Conservation (phyloP, 2,797 vertebrate genomes). For the Liparis tanakae region DNA sequence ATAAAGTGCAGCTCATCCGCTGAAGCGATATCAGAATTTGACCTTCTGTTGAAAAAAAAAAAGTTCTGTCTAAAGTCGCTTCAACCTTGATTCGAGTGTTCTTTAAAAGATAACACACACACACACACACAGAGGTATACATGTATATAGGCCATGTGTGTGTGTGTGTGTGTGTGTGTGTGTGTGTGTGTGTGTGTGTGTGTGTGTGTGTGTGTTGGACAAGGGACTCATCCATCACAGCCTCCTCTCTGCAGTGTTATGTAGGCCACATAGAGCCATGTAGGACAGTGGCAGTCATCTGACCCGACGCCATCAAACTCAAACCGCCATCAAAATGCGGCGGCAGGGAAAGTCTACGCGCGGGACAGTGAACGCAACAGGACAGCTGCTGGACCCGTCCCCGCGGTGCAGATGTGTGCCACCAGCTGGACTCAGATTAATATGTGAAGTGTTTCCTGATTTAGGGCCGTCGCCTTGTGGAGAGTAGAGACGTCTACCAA, state of each 20-base stretch:
- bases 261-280: slow-evolving; percentile 60
- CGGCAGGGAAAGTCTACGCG: neutral
- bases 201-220: neutral
- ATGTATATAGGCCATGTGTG: slow-evolving; percentile 34
- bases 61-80: slow-evolving; percentile 7
- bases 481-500: no score
- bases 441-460: neutral
- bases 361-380: neutral
- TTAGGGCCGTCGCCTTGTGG: neutral
- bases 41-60: neutral
- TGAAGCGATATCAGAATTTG: no score
- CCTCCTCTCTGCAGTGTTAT: slow-evolving; percentile 52
- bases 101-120: slow-evolving; percentile 4
- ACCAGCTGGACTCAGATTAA: neutral
- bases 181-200: slow-evolving; percentile 30
- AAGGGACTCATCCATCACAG: slow-evolving; percentile 50
- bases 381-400: neutral
- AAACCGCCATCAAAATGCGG: neutral
- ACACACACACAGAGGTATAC: neutral
- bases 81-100: slow-evolving; percentile 6
- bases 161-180: slow-evolving; percentile 7
- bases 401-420: slow-evolving; percentile 12
- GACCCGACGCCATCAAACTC: slow-evolving; percentile 40
- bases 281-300: slow-evolving; percentile 53
- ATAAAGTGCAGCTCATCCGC: neutral